Evolutionary conservation across 2,888 invertebrate genomes (phyloP).

Genomic region (Galerucella nymphaeae): DNA sequence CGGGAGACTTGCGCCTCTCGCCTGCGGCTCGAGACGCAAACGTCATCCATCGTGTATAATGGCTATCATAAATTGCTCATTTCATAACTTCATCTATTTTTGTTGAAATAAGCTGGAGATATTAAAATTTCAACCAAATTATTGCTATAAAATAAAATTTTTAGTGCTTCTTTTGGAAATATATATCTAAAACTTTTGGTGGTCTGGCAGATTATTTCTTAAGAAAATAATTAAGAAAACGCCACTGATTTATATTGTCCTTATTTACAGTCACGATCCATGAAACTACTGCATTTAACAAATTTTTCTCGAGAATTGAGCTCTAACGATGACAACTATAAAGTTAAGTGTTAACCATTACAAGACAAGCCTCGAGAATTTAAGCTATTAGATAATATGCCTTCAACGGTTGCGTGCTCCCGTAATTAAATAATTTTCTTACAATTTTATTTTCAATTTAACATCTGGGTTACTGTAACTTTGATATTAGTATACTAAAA

Average conservation of each 20-base stretch:
- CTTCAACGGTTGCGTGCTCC: constrained; percentile 1
- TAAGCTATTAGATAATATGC: constrained; percentile 18
- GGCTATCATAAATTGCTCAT: too few species aligned
- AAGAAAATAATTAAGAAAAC: not conserved
- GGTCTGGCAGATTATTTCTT: too few species aligned
- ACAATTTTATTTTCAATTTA: not conserved
- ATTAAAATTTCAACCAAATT: too few species aligned
- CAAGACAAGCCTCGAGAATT: constrained; percentile 20
- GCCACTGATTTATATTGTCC: not conserved
- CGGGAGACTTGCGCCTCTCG: too few species aligned
- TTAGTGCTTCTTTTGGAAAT: too few species aligned
- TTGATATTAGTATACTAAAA: not conserved
- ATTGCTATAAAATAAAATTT: too few species aligned
- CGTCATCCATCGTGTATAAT: too few species aligned
- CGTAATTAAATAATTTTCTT: constrained; percentile 8
- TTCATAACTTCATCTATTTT: too few species aligned
- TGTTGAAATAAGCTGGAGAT: too few species aligned
- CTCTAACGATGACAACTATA: constrained; percentile 23
- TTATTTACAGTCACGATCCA: constrained; percentile 6
- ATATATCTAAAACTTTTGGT: too few species aligned
- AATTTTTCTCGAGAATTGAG: constrained; percentile 11
- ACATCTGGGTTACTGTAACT: constrained; percentile 3
- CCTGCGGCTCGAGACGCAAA: too few species aligned
- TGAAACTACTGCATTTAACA: constrained; percentile 27
- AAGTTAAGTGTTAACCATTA: constrained; percentile 24